Evolutionary conservation across 2,113 vertebrate genomes (phyloP).

Genomic region (Calidris pygmaea): DNA sequence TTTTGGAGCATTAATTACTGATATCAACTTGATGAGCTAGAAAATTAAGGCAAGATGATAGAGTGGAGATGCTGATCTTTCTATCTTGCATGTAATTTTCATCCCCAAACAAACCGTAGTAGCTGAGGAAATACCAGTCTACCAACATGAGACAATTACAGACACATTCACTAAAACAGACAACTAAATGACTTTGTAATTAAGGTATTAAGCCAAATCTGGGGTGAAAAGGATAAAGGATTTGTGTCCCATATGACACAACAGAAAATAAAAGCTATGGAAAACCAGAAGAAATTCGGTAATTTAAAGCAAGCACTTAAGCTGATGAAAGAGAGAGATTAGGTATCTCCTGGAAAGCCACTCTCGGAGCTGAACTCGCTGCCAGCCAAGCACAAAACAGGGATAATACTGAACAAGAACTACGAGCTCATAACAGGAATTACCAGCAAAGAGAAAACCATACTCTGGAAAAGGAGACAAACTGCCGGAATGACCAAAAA

Average conservation of each 20-base stretch:
- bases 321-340: neutral
- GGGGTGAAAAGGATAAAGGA: slow-evolving; percentile 32
- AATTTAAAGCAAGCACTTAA: neutral
- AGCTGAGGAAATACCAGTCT: slow-evolving; percentile 29
- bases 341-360: neutral
- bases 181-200: slow-evolving; percentile 45
- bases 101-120: slow-evolving; percentile 36
- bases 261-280: neutral
- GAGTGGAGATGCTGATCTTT: slow-evolving; percentile 16
- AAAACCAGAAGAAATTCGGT: neutral
- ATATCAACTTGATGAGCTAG: slow-evolving; percentile 4
- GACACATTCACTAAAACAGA: slow-evolving; percentile 26
- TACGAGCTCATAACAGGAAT: neutral
- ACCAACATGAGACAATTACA: slow-evolving; percentile 26
- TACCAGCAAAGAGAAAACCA: neutral
- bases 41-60: slow-evolving; percentile 45
- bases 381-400: neutral
- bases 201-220: slow-evolving; percentile 38
- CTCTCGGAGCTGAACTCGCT: neutral
- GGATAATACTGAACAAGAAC: neutral
- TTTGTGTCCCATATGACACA: neutral
- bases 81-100: slow-evolving; percentile 28
- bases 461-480: neutral
- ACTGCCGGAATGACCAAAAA: neutral
- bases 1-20: slow-evolving; percentile 45